Base-by-base conservation (phyloP, 2,797 vertebrate genomes). In the Psittacula echo region DNA sequence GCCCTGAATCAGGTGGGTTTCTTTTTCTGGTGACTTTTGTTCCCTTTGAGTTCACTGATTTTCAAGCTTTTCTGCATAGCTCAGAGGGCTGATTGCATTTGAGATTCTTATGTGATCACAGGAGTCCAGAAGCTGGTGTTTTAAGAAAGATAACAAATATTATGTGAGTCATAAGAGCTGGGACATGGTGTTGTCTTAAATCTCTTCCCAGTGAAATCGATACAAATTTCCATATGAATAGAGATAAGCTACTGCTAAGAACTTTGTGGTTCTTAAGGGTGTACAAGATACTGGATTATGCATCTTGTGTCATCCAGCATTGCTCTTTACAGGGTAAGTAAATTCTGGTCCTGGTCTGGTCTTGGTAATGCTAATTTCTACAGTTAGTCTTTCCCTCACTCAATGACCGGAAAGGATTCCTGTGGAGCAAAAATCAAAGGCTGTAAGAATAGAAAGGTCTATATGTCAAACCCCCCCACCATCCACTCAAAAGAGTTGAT, bases 81-180 rank as follows among this genome's bases (percentile, higher is more conserved):
- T 32, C 12, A 11, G 51, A 68, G 21, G 34, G 56, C 32, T 93
- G 94, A 94, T 95, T 85, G 54, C 83, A 91, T 96, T 79, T 92
- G 56, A 79, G 93, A 92, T 94, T 96, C 90, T 65, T 79, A 20
- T 47, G 47, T 82, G 87, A 81, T 86, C 77, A 76, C 1, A 1
- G 73, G 70, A 92, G 78, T 54, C 68, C 48, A 48, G 71, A 65
- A 90, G 48, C 45, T 20, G 39, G 32, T 76, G 71, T 80, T 94
- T 89, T 73, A 92, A 94, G 75, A 89, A 80, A 74, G 74, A 60
- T 75, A 73, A 66, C 76, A 94, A 94, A 93, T 94, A 84, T 10
- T 70, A 44, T 62, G 51, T 62, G 65, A 91, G 51, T 80, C 80
- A 19, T 41, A 41, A 85, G 47, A 72, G 39, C n/a, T 39, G 50